Base-by-base conservation (phyloP, 1,140 invertebrate species). In the Zaprionus inermis region DNA sequence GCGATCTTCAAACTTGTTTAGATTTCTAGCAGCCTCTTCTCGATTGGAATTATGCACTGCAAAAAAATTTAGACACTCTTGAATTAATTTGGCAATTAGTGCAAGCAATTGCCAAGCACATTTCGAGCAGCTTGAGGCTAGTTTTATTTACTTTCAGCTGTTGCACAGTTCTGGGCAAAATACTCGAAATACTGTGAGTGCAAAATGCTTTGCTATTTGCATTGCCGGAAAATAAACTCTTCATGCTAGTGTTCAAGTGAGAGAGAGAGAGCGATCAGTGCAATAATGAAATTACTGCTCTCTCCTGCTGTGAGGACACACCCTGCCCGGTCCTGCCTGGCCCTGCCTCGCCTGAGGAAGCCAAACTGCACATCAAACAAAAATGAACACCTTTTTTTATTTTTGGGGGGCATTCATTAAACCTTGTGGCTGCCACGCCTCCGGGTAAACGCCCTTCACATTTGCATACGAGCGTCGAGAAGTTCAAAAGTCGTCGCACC, bases 401-500 rank as follows among this genome's bases (percentile, higher is more conserved):
- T 46, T 54, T 75, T 30, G 16, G 16, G 52, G 22, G 24, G 56
- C 56, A 65, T 72, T 76, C 73, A 72, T 79, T 79, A 79, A 72
- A 76, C 67, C 76, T 79, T 79, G 73, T 76, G 72, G 67, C 72
- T 66, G 56, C 36, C 58, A 63, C 66, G 65, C 70, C 56, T 32
- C 44, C 11, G 10, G 16, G 9, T 38, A 69, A 46, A 11, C 34
- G 30, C 67, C 60, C 41, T 52, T 36, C 55, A 49, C 44, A 65
- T 64, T 73, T 72, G 66, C 59, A 78, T 67, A 22, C 30, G 6
- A 16, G 84, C 80, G 81, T 89, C 60, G n/a, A 70, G 63, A 72
- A 86, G 84, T 86, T 83, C 76, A 88, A 88, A 78, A 89, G 78
- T 79, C 66, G 71, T 74, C 75, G 75, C 78, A 77, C 78, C 78